These are phyloP conservation scores for Drosophila meridiana DNA, from an alignment of 2,888 invertebrate genomes.

Conservation along the genomic window DNA sequence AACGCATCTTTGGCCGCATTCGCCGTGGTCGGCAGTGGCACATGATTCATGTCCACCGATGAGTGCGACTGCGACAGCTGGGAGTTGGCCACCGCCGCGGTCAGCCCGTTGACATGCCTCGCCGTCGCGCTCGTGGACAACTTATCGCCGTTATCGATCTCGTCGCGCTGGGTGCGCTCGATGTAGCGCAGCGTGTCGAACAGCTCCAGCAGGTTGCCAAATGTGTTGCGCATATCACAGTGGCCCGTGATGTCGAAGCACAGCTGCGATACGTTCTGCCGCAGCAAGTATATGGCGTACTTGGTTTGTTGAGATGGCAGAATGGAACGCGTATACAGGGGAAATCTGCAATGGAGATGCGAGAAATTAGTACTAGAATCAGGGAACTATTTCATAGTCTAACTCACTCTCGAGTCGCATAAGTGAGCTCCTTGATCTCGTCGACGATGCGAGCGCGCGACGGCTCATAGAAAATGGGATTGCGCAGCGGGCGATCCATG, in stretches of 20 bases:
- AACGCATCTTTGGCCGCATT: slow-evolving; percentile 65
- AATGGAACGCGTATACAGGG: slow-evolving; percentile 88
- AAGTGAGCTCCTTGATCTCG: slow-evolving; percentile 89
- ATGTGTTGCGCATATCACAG: slow-evolving; percentile 81
- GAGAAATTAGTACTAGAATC: neutral
- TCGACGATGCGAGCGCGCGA: slow-evolving; percentile 93
- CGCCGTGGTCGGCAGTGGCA: slow-evolving; percentile 68
- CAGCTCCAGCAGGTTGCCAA: slow-evolving; percentile 82
- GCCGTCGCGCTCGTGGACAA: slow-evolving; percentile 6
- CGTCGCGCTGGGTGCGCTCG: slow-evolving; percentile 69
- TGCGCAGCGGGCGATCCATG: slow-evolving; percentile 93
- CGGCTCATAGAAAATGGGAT: slow-evolving; percentile 92
- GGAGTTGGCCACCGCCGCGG: slow-evolving; percentile 40
- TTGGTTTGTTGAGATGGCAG: slow-evolving; percentile 86
- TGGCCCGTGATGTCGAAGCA: slow-evolving; percentile 80
- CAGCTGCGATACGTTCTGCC: slow-evolving; percentile 98
- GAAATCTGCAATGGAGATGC: slow-evolving; percentile 88
- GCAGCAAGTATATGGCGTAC: slow-evolving; percentile 95
- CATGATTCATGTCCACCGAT: slow-evolving; percentile 82
- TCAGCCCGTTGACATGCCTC: slow-evolving; percentile 55
- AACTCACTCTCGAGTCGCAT: slow-evolving; percentile 88
- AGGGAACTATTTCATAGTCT: neutral
- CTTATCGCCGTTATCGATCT: slow-evolving; percentile 28
- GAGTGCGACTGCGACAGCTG: slow-evolving; percentile 80
- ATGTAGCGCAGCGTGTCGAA: slow-evolving; percentile 72